phyloP scores from a whole-genome alignment of 2,888 invertebrate genomes.

The Scrobipalpa atriplicella region DNA sequence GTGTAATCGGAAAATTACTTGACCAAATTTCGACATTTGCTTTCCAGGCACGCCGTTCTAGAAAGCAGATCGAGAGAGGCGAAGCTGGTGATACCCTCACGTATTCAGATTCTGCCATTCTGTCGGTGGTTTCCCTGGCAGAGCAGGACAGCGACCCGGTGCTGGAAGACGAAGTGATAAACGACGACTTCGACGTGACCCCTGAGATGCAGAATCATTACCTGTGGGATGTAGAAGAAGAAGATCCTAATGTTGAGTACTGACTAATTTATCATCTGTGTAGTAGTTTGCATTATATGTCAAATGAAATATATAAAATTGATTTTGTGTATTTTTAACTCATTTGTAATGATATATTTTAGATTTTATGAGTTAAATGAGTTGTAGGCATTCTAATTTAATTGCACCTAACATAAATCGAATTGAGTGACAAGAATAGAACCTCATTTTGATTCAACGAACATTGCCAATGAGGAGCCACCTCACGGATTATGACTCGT shows the following conservation, averaged over 20 bases:
- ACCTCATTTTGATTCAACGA: too few relatives aligned
- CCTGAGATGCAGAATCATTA: conserved; percentile 49
- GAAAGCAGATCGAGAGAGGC: conserved; percentile 61
- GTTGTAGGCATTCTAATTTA: too few relatives aligned
- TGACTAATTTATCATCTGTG: conserved; percentile 27
- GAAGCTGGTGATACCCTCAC: conserved; percentile 66
- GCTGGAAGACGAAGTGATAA: conserved; percentile 32
- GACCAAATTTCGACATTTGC: not conserved
- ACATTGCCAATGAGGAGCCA: not conserved
- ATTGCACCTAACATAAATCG: too few relatives aligned
- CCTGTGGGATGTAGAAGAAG: conserved; percentile 66
- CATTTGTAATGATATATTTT: too few relatives aligned
- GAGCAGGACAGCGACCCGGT: conserved; percentile 58
- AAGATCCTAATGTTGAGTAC: conserved; percentile 48
- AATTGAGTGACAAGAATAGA: too few relatives aligned
- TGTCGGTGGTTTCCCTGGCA: conserved; percentile 66
- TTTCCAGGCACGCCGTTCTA: conserved; percentile 57
- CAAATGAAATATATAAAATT: not conserved
- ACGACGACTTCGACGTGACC: conserved; percentile 43
- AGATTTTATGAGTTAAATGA: too few relatives aligned
- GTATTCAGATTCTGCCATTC: conserved; percentile 59
- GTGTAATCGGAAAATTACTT: too few relatives aligned
- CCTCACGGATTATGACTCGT: conserved; percentile 7
- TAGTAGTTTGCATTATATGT: not conserved
- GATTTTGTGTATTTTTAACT: not conserved